These are phyloP conservation scores for Mystacornis crossleyi DNA, from an alignment of 2,113 vertebrate genomes.

Conservation along the genomic window DNA sequence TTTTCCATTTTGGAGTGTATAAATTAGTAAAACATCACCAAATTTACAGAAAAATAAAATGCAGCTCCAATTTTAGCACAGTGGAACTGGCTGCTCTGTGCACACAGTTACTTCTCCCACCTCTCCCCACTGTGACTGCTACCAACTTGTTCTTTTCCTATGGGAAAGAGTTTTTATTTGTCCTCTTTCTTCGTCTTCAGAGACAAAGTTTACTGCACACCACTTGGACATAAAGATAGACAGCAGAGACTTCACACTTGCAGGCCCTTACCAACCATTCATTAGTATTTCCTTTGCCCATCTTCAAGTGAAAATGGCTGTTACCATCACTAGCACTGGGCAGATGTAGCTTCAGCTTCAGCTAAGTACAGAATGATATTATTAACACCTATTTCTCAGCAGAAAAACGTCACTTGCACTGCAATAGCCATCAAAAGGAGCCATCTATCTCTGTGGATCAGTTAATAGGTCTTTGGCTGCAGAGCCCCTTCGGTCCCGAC, in stretches of 20 bases:
- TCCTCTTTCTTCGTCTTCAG: not conserved
- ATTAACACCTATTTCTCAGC: not conserved
- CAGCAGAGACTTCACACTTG: not conserved
- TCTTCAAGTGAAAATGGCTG: not conserved
- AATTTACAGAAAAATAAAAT: not conserved
- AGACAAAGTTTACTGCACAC: not conserved
- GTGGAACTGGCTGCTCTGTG: not conserved
- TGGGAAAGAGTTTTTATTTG: not conserved
- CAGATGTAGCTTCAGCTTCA: not conserved
- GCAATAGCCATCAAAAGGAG: not conserved
- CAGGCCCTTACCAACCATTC: not conserved
- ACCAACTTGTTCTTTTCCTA: not conserved
- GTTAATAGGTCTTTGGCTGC: not conserved
- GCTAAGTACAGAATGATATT: not conserved
- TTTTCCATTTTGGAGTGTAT: not conserved
- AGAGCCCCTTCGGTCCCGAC: accelerated
- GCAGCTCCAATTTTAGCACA: not conserved
- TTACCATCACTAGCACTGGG: not conserved
- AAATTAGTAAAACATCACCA: not conserved
- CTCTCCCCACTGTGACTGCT: not conserved
- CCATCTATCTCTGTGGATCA: not conserved
- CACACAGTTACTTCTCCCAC: not conserved
- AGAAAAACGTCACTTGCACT: not conserved
- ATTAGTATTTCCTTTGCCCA: not conserved
- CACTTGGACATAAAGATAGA: not conserved